Conservation (phyloP, 2,113 vertebrate species). For the Merops nubicus region DNA sequence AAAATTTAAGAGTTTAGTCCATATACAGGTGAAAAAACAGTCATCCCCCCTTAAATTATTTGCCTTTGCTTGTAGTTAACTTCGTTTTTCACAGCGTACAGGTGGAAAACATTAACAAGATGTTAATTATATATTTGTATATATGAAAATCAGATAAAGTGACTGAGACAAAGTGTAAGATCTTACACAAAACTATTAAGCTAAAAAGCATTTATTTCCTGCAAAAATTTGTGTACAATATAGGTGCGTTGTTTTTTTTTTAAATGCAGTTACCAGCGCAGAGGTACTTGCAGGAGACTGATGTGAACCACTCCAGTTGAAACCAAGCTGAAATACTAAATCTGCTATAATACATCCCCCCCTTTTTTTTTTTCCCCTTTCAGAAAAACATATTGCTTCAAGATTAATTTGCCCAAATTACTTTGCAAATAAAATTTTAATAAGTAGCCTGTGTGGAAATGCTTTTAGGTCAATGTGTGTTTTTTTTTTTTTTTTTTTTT, state of each 20-base stretch:
- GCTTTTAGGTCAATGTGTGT: not conserved
- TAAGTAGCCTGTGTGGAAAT: not conserved
- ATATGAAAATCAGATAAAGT: not conserved
- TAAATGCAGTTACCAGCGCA: not conserved
- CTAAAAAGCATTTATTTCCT: not conserved
- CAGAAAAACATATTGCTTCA: not conserved
- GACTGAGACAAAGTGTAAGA: not conserved
- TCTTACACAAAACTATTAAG: not conserved
- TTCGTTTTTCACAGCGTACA: not conserved
- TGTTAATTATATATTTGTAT: not conserved
- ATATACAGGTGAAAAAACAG: not conserved
- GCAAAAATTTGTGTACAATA: accelerated
- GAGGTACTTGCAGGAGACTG: not conserved
- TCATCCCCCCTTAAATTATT: not conserved
- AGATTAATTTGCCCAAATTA: not conserved
- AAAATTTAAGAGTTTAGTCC: not conserved
- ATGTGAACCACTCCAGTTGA: not conserved
- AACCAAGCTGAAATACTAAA: not conserved
- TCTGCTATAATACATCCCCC: accelerated
- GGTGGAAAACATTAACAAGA: not conserved
- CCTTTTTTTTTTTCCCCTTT: too few relatives aligned
- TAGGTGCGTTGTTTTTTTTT: not conserved
- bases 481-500: not conserved
- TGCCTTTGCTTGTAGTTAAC: not conserved
- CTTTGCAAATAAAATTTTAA: not conserved